Evolutionary conservation across 2,888 invertebrate genomes (phyloP), one percentile per base, ranked within the genome.

Genomic region (Lasiommata megera): DNA sequence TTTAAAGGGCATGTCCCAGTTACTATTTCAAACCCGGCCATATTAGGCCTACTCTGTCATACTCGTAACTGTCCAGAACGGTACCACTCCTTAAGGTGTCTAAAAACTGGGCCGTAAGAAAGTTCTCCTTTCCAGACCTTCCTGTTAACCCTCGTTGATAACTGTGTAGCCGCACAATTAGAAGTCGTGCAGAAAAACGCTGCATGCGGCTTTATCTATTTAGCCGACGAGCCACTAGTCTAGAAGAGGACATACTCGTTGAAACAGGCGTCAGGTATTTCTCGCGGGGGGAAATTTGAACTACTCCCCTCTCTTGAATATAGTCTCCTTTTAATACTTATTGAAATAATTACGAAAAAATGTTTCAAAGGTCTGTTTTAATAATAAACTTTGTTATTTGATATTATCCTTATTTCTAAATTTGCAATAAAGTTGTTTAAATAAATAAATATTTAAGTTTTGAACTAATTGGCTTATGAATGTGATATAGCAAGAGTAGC

Each of bases 161-260:
- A 77, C 77, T 77, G 79, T 76, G 76, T 62, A 51, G 61, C 58
- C 60, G 63, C 66, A 73, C 76, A 78, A 79, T 79, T 77, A 77
- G 70, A 73, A 57, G 40, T 11, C 11, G 34, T 40, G 57, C n/a
- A 63, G 67, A 65, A 67, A 68, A 60, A 51, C 55, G 37, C 46
- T 38, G 34, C 40, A 41, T 38, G 36, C 46, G 16, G 34, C 28
- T 46, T 29, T 43, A n/a, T 12, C 6, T 36, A 11, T 34, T 9
- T 11, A 9, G 11, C 1, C 31, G 7, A 11, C 34, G 34, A 34
- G 34, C 34, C 3, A 34, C 34, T 11, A 9, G 34, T 11, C 11
- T 11, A 11, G 11, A 9, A 34, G 34, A 34, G 3, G 34, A 34
- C 34, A 34, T 34, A 31, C 9, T 31, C 5, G 23, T 23, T 23